Conservation (phyloP, 2,113 vertebrate species). For the Pelodiscus sinensis region DNA sequence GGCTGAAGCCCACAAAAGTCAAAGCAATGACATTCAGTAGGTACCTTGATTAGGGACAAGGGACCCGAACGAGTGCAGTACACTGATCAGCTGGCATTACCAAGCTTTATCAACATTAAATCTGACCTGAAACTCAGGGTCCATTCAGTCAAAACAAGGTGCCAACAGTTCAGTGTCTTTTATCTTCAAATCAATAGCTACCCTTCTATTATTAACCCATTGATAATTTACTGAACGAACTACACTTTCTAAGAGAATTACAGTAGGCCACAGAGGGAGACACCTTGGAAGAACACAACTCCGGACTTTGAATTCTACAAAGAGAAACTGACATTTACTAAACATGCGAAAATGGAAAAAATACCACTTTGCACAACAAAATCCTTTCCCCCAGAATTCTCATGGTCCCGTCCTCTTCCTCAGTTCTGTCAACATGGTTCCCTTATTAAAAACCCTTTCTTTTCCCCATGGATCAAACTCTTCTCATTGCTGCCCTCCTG, state of each 20-base stretch:
- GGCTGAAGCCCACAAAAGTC: background rate
- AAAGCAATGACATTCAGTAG: background rate
- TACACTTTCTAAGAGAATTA: background rate
- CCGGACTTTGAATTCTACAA: background rate
- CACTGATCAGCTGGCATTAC: background rate
- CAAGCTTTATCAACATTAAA: background rate
- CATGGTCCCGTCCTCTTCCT: background rate
- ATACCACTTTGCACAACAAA: background rate
- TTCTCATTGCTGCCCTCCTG: background rate
- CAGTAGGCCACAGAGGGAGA: background rate
- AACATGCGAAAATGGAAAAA: background rate
- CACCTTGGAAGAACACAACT: background rate
- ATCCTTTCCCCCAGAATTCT: background rate
- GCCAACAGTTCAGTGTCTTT: background rate
- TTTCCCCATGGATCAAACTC: background rate
- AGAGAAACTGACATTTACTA: accelerated
- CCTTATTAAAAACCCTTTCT: background rate
- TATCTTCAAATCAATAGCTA: background rate
- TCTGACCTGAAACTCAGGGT: constrained; percentile 7
- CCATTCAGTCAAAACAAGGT: background rate
- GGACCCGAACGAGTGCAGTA: accelerated
- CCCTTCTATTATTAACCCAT: background rate
- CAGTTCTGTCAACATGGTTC: background rate
- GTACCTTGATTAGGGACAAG: background rate
- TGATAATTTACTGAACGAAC: background rate